Conservation (phyloP, 2,113 vertebrate genomes). For the Murina feae region DNA sequence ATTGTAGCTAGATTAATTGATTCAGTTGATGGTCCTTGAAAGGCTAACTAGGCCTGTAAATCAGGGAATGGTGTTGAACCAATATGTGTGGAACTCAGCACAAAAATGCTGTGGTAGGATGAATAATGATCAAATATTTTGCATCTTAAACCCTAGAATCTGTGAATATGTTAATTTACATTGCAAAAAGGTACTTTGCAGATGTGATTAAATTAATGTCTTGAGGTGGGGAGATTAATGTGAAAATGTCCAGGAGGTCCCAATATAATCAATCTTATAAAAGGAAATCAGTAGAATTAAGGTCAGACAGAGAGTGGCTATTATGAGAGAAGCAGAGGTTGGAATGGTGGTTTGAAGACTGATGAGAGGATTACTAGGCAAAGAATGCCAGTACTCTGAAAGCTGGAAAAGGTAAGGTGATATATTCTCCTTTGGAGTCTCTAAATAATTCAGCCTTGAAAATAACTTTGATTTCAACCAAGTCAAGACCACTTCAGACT, state of each 20-base stretch:
- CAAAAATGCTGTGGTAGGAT: not conserved
- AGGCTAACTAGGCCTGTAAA: not conserved
- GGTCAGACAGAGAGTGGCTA: not conserved
- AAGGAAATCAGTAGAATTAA: not conserved
- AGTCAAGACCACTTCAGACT: not conserved
- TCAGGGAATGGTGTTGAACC: not conserved
- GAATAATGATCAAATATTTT: slow-evolving; percentile 10
- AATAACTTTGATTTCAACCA: not conserved
- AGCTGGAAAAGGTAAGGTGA: not conserved
- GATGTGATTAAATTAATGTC: not conserved
- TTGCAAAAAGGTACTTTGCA: not conserved
- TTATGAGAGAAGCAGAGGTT: not conserved
- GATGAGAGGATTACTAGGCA: not conserved
- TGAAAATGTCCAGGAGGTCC: not conserved
- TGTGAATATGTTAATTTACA: not conserved
- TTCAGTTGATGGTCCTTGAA: not conserved
- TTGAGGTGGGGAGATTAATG: not conserved
- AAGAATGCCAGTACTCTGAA: not conserved
- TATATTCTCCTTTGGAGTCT: not conserved
- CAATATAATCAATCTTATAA: not conserved
- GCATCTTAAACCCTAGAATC: not conserved
- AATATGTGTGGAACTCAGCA: not conserved
- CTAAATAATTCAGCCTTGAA: not conserved
- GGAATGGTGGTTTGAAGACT: not conserved
- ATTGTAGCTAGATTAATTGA: not conserved